phyloP scores from a whole-genome alignment of 2,888 invertebrate species.

The Zootermopsis nevadensis region DNA sequence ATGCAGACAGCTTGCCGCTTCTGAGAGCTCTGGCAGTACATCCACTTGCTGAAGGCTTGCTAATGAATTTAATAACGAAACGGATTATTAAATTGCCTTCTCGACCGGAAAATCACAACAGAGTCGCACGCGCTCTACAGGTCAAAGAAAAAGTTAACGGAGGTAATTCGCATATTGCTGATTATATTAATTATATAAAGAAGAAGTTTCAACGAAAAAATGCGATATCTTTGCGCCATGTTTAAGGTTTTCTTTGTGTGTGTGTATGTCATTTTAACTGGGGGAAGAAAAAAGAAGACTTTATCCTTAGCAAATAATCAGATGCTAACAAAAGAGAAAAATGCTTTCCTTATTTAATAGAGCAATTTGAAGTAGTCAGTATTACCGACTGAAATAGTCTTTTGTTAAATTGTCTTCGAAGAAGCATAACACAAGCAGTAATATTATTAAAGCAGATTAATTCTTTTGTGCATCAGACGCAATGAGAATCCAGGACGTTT shows the following conservation, averaged over 20 bases:
- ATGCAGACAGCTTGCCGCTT: background rate
- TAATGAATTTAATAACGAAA: conserved; percentile 32
- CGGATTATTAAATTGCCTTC: conserved; percentile 31
- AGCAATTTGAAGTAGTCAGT: background rate
- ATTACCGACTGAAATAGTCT: background rate
- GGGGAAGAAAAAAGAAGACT: background rate
- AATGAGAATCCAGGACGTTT: no score
- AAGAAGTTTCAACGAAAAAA: background rate
- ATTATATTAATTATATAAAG: conserved; percentile 28
- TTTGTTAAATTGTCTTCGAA: no score
- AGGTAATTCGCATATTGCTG: conserved; percentile 28
- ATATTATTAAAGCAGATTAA: no score
- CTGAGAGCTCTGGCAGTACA: background rate
- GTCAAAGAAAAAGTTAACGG: background rate
- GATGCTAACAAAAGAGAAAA: background rate
- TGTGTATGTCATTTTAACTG: background rate
- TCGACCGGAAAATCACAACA: conserved; percentile 19
- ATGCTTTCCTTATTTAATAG: background rate
- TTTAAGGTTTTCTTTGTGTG: background rate
- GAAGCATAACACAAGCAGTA: no score
- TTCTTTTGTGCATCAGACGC: no score
- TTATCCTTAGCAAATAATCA: background rate
- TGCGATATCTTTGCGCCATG: background rate
- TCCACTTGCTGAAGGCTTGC: conserved; percentile 15
- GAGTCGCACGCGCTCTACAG: background rate